Conservation (phyloP, 2,888 invertebrate species). For the Apotomis capreana region DNA sequence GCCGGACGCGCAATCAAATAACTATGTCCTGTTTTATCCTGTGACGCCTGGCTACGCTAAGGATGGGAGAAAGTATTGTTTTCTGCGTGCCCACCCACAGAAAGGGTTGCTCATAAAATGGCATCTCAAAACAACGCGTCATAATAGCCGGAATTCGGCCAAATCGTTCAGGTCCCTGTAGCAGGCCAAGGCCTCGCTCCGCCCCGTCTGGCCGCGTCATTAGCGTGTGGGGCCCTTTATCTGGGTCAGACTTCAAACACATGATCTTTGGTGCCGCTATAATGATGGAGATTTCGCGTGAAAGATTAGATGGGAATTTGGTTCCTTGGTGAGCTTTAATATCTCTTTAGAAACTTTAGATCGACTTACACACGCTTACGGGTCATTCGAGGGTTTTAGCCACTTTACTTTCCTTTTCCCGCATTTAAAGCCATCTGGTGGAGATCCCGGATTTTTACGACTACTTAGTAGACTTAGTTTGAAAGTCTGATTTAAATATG, state of each 20-base stretch:
- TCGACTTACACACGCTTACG: no score
- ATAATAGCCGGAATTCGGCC: conserved; percentile 35
- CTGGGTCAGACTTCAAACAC: conserved; percentile 53
- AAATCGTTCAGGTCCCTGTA: conserved; percentile 47
- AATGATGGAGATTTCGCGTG: conserved; percentile 39
- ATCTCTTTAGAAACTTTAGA: not conserved
- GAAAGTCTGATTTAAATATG: no score
- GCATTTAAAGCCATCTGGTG: no score
- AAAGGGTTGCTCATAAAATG: conserved; percentile 6
- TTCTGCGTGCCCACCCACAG: no score
- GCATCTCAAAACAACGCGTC: conserved; percentile 19
- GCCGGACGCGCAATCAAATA: no score
- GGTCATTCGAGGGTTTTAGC: no score
- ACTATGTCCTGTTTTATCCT: no score
- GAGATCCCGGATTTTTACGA: no score
- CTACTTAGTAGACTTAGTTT: no score
- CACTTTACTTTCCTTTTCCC: no score
- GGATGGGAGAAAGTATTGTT: no score
- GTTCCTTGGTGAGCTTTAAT: not conserved
- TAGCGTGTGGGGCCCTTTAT: conserved; percentile 55
- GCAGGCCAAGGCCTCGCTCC: conserved; percentile 62
- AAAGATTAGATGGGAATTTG: conserved; percentile 20
- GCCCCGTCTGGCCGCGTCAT: conserved; percentile 61
- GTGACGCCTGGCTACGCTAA: no score
- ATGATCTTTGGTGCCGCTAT: conserved; percentile 36